Evolutionary conservation across 2,113 vertebrate species (phyloP).

Genomic region (Planiliza haematocheilus): DNA sequence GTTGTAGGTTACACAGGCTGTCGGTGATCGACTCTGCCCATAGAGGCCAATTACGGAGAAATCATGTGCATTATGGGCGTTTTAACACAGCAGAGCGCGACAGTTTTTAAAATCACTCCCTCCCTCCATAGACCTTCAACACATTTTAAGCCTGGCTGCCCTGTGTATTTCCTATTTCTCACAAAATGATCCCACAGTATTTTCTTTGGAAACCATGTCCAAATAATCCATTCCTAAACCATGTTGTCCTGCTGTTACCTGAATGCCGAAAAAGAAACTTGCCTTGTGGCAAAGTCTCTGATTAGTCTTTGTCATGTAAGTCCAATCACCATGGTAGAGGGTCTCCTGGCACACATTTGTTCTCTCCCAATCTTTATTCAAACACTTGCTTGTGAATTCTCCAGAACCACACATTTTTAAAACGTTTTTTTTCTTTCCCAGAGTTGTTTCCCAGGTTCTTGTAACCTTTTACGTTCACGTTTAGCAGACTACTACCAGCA

Average conservation of each 20-base stretch:
- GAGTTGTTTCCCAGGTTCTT: too few relatives aligned
- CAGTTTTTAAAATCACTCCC: background rate
- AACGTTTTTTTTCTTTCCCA: too few relatives aligned
- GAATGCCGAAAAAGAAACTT: conserved; percentile 40
- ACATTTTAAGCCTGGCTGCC: conserved; percentile 34
- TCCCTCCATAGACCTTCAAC: conserved; percentile 19
- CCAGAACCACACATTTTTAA: too few relatives aligned
- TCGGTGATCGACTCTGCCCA: conserved; percentile 35
- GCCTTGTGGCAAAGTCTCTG: conserved; percentile 39
- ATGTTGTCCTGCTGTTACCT: conserved; percentile 38
- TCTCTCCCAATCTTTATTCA: conserved; percentile 3
- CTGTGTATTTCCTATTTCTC: conserved; percentile 23
- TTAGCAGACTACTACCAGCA: background rate
- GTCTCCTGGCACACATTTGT: conserved; percentile 18
- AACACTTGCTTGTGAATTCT: background rate
- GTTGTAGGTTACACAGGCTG: conserved; percentile 35
- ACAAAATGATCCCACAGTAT: conserved; percentile 33
- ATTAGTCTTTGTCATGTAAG: conserved; percentile 35
- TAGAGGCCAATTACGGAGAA: conserved; percentile 49
- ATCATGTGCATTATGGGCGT: conserved; percentile 28
- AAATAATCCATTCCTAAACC: conserved; percentile 43
- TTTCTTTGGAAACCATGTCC: conserved; percentile 26
- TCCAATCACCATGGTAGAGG: conserved; percentile 22
- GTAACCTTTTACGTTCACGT: too few relatives aligned
- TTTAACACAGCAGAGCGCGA: conserved; percentile 31